Evolutionary conservation across 2,888 invertebrate genomes (phyloP), one percentile per base, ranked within the genome.

Genomic region (Himalopsyche kuldschensis): DNA sequence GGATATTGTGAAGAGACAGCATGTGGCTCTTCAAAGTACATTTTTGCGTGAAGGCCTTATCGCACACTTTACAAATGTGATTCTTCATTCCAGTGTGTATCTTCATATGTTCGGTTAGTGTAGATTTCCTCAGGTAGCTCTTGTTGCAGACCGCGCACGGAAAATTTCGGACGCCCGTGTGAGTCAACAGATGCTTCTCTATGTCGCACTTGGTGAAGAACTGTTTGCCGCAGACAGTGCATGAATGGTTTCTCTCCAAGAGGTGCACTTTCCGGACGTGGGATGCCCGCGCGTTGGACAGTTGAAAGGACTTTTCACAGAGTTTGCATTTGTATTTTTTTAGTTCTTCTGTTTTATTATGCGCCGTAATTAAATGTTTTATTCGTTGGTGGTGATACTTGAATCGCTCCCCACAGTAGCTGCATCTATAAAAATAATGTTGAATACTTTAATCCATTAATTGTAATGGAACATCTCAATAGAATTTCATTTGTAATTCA

Each of bases 201-300:
- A 84, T 75, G n/a, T 78, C 48, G 15, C 63, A 15, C 10, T 75
- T 63, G 24, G 24, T 27, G 75, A 81, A 82, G 81, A 84, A 84
- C 30, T 78, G 15, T 4, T 20, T 69, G 30, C 20, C 20, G 35
- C 84, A 84, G n/a, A 15, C 3, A 1, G 27, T 5, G 78, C 84
- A 84, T 15, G 24, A 35, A 79, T 78, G 69, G 4, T 24, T 20
- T 17, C 84, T 80, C 35, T 84, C 77, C 11, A 41, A 78, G 78
- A 84, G 55, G 24, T 84, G 84, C 77, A 30, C 79, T 69, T 69
- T 79, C 8, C 84, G 69, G 4, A 84, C 75, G 55, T 84, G 84
- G 17, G 77, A 47, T 0, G 82, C n/a, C 20, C 69, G 63, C 31
- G 75, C 77, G 46, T 32, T 82, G 48, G 48, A 46, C 17, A 82